Conservation (phyloP, 1,140 invertebrate genomes). For the Halesus radiatus region DNA sequence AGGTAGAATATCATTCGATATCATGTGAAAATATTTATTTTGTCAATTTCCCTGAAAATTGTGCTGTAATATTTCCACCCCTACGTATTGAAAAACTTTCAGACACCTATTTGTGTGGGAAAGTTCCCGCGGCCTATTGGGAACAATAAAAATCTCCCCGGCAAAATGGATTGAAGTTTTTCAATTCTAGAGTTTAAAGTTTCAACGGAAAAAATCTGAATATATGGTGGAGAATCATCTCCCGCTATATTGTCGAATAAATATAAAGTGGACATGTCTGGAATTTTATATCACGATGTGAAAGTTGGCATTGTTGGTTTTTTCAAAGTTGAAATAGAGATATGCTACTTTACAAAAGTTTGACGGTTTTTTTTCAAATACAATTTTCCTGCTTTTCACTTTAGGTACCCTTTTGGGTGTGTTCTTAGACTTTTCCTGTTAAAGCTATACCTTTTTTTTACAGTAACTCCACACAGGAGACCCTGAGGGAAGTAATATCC, state of each 20-base stretch:
- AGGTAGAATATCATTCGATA: not conserved
- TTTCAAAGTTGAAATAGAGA: no score
- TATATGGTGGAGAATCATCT: conserved; percentile 3
- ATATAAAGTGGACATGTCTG: conserved; percentile 2
- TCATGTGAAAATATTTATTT: conserved; percentile 5
- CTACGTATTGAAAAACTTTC: conserved; percentile 10
- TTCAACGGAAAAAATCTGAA: not conserved
- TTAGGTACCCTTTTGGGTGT: no score
- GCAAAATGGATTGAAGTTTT: conserved; percentile 20
- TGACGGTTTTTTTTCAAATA: no score
- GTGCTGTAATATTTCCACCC: not conserved
- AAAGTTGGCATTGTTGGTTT: no score
- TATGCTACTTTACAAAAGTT: no score
- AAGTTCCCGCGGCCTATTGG: conserved; percentile 5
- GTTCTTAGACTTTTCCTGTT: no score
- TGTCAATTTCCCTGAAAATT: not conserved
- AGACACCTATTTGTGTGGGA: not conserved
- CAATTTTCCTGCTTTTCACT: no score
- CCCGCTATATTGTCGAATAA: not conserved
- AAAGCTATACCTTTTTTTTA: no score
- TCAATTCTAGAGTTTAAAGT: conserved; percentile 17
- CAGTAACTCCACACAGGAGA: no score
- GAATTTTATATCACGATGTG: not conserved
- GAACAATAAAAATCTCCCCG: not conserved
- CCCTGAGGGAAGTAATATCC: no score